A percentile compares a stretch with the other conserved stretches of the same genome.
Conservation (phyloP, 2,888 invertebrate species). For the Apodemia mormo region DNA sequence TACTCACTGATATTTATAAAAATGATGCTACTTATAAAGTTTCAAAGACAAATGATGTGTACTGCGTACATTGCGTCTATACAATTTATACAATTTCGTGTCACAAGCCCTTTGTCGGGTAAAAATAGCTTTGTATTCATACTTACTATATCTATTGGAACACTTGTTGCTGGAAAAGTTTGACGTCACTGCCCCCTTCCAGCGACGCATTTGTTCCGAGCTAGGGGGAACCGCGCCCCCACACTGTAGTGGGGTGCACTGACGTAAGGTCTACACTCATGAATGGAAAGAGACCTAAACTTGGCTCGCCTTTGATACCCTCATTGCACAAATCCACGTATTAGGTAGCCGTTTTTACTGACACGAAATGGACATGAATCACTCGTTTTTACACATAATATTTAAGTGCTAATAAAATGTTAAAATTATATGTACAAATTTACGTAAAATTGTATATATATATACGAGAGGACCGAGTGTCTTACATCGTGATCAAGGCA, state of each 20-base stretch:
- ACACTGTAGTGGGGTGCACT: conserved; percentile 50
- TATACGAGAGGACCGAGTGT: too few relatives aligned
- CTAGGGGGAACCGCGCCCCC: conserved; percentile 60
- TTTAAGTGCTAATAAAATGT: neutral
- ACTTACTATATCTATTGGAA: conserved; percentile 56
- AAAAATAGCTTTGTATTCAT: conserved; percentile 65
- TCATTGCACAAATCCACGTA: conserved; percentile 33
- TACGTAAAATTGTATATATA: too few relatives aligned
- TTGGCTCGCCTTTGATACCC: conserved; percentile 33
- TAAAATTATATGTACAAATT: too few relatives aligned
- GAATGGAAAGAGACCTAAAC: conserved; percentile 63
- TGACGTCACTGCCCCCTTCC: conserved; percentile 71
- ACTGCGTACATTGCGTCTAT: conserved; percentile 3
- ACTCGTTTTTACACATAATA: conserved; percentile 8
- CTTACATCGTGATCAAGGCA: too few relatives aligned
- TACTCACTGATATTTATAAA: neutral
- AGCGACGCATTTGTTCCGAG: conserved; percentile 40
- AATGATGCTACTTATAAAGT: neutral
- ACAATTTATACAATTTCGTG: conserved; percentile 23
- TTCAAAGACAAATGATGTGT: neutral
- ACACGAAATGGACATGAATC: neutral
- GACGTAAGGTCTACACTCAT: conserved; percentile 71
- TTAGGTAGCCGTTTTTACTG: conserved; percentile 30
- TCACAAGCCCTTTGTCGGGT: conserved; percentile 51
- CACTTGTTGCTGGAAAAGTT: conserved; percentile 74